Evolutionary conservation across 2,888 invertebrate species (phyloP).

Genomic region (Eucera pruinosa): DNA sequence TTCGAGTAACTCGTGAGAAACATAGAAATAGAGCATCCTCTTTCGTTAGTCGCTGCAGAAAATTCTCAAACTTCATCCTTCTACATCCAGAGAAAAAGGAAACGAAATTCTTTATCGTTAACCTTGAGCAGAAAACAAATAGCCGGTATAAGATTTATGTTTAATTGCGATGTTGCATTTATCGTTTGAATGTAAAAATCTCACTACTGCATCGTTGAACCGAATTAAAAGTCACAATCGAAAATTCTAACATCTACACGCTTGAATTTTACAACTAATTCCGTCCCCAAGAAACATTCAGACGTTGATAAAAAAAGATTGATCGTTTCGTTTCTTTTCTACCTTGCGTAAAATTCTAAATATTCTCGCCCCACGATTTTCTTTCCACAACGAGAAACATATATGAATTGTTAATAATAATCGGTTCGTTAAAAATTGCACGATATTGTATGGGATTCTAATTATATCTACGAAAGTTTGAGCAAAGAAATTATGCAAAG

Average conservation of each 20-base stretch:
- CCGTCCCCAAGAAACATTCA: conserved; percentile 51
- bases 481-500: neutral
- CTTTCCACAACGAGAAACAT: neutral
- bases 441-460: neutral
- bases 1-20: conserved; percentile 17
- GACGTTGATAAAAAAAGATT: conserved; percentile 20
- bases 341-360: neutral
- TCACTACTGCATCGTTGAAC: conserved; percentile 2
- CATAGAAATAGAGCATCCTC: conserved; percentile 13
- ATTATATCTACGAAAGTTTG: conserved; percentile 28
- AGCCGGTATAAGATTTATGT: neutral
- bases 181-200: neutral
- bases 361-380: neutral
- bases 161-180: too few species aligned
- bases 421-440: conserved; percentile 15
- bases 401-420: neutral
- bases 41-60: conserved; percentile 13
- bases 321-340: conserved; percentile 9
- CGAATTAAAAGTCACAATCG: conserved; percentile 34
- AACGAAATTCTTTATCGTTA: neutral
- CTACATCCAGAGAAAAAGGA: too few species aligned
- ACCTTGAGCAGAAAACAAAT: too few species aligned
- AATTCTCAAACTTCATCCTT: conserved; percentile 12
- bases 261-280: conserved; percentile 52
- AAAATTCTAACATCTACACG: conserved; percentile 43